Base-by-base conservation (phyloP, 2,113 vertebrate species). In the Furnarius figulus region DNA sequence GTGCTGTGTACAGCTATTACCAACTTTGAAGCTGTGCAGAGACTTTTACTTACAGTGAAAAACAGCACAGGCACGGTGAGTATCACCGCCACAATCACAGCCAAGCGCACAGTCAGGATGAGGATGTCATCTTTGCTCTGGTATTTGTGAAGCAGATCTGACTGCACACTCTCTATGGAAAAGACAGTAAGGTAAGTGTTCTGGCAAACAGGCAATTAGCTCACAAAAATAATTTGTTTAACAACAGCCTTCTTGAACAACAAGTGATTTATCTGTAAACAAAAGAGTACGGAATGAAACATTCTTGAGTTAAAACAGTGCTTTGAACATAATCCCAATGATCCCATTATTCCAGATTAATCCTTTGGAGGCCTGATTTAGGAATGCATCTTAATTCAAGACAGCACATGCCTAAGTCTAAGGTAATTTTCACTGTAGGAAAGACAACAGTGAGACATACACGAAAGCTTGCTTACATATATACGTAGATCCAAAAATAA, bases 21-120 rank as follows among this genome's bases (percentile, higher is more conserved):
- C 1, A 3, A 31, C 55, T 87, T 78, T 68, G 58, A 91, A 88
- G 75, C 14, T 2, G 0, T 1, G 31, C 5, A 39, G 44, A 40
- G 59, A 11, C 53, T 58, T 77, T 56, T 62, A 98, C 98, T 98
- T 95, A 98, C 98, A 24, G 98, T 98, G 97, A 98, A 98, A 89
- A 98, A 98, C 10, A 98, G 93, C 79, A 98, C 98, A 0, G 98
- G 98, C 44, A 98, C 98, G 0, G 98, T 98, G 85, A 98, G 98
- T 83, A 98, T 98, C 87, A 98, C 98, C 0, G 98, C 98, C 33
- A 97, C 79, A 0, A 98, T 98, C 76, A 98, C 98, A 35, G 98
- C 98, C 95, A 98, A 87, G 35, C 98, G 98, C 77, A 98, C 98
- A 0, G 98, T 97, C 95, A 98, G 93, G 90, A 98, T 96, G 47